Evolutionary conservation across 1,140 invertebrate genomes (phyloP).

Genomic region (Ips typographus): DNA sequence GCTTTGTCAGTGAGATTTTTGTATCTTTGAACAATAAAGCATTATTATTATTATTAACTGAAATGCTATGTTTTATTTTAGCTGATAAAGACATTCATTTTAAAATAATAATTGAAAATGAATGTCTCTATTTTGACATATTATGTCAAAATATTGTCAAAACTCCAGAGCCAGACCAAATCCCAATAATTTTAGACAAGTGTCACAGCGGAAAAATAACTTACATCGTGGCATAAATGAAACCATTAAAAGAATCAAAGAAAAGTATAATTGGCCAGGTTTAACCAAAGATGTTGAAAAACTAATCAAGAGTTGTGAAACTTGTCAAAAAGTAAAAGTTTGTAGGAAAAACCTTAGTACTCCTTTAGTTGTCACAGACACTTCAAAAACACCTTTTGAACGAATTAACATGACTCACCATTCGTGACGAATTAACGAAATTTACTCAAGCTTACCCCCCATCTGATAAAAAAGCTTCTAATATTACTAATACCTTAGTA

Average conservation of each 20-base stretch:
- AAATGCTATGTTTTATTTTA: conserved; percentile 27
- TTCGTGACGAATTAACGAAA: conserved; percentile 25
- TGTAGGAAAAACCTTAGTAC: conserved; percentile 28
- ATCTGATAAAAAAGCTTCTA: conserved; percentile 2
- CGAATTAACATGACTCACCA: conserved; percentile 26
- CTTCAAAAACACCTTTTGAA: conserved; percentile 21
- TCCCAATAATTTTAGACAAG: conserved; percentile 25
- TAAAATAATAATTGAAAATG: background rate
- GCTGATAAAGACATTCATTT: conserved; percentile 20
- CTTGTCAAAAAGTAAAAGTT: conserved; percentile 29
- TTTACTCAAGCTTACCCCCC: conserved; percentile 24
- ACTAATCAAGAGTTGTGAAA: conserved; percentile 22
- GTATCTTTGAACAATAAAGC: no score
- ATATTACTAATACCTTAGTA: conserved; percentile 7
- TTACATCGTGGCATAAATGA: conserved; percentile 24
- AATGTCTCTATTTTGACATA: background rate
- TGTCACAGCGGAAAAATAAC: conserved; percentile 15
- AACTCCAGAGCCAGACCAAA: conserved; percentile 13
- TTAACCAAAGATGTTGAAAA: conserved; percentile 20
- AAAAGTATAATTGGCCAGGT: conserved; percentile 28
- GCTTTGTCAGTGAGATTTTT: no score
- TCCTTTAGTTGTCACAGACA: conserved; percentile 26
- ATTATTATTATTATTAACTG: no score
- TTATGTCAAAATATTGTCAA: conserved; percentile 24
- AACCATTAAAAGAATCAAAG: conserved; percentile 19